phyloP scores from a whole-genome alignment of 1,140 invertebrate genomes.

The Pararge aegeria region DNA sequence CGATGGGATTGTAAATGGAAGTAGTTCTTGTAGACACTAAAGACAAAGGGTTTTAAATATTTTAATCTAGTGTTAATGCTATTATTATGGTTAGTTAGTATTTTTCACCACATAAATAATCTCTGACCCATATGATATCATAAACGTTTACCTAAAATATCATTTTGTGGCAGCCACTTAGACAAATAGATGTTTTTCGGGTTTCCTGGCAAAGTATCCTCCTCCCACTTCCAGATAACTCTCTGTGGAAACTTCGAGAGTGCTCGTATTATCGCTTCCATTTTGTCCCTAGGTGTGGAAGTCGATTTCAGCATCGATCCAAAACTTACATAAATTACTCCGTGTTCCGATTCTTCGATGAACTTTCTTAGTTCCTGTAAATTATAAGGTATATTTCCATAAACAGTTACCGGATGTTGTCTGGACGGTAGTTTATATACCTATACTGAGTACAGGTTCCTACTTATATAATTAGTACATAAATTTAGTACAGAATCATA shows the following conservation, averaged over 20 bases:
- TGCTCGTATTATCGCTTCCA: constrained; percentile 81
- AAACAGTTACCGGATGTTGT: no score
- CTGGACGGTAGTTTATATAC: no score
- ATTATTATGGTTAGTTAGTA: no score
- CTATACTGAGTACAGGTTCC: no score
- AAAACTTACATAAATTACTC: constrained; percentile 86
- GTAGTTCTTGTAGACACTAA: no score
- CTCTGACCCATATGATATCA: no score
- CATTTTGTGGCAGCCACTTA: constrained; percentile 87
- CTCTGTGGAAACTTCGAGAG: constrained; percentile 82
- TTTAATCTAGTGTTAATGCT: no score
- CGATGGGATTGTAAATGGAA: no score
- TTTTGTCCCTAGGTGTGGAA: constrained; percentile 80
- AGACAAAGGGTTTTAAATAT: no score
- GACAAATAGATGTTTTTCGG: constrained; percentile 83
- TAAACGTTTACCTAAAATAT: constrained; percentile 81
- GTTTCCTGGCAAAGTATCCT: constrained; percentile 79
- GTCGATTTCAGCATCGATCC: constrained; percentile 84
- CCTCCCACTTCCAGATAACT: constrained; percentile 88
- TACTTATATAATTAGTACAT: no score
- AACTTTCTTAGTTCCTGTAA: constrained; percentile 83
- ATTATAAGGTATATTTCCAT: not conserved
- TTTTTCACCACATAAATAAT: no score
- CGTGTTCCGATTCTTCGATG: constrained; percentile 84
- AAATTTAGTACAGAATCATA: no score